phyloP scores from a whole-genome alignment of 1,140 invertebrate genomes.

The Cyclina sinensis region DNA sequence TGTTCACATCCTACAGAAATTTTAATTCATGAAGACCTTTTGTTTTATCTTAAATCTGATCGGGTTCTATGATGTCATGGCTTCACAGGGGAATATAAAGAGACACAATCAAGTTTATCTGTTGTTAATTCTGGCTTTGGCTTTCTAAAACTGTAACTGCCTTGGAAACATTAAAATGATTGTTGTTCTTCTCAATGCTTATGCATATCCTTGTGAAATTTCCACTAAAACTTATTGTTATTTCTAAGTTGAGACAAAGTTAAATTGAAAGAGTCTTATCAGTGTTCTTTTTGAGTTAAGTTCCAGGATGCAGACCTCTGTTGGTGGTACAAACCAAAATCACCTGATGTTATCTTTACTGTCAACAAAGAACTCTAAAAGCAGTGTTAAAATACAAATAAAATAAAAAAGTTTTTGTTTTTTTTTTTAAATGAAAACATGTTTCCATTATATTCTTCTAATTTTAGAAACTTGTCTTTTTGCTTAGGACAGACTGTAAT shows the following conservation, averaged over 20 bases:
- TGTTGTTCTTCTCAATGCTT: not conserved
- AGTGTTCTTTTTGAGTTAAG: not conserved
- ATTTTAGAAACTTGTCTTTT: too few relatives aligned
- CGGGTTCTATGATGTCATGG: too few relatives aligned
- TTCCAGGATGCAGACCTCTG: constrained; percentile 8
- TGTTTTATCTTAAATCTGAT: too few relatives aligned
- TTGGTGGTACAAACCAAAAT: constrained; percentile 20
- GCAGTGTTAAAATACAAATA: not conserved
- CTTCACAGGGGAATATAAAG: not conserved
- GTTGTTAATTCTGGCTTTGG: not conserved
- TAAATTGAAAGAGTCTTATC: too few relatives aligned
- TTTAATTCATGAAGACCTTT: too few relatives aligned
- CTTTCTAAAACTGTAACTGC: not conserved
- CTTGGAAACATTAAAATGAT: not conserved
- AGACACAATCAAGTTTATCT: constrained; percentile 2
- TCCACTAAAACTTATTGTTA: too few relatives aligned
- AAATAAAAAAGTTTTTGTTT: too few relatives aligned
- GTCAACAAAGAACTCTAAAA: constrained; percentile 27
- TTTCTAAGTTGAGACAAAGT: too few relatives aligned
- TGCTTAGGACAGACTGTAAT: too few relatives aligned
- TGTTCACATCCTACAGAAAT: too few relatives aligned
- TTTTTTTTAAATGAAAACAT: too few relatives aligned
- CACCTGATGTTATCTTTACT: not conserved
- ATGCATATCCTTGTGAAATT: not conserved
- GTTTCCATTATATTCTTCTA: too few relatives aligned